These are phyloP conservation scores for Drosophila neocordata DNA, from an alignment of 1,140 invertebrate genomes.

Conservation along the genomic window DNA sequence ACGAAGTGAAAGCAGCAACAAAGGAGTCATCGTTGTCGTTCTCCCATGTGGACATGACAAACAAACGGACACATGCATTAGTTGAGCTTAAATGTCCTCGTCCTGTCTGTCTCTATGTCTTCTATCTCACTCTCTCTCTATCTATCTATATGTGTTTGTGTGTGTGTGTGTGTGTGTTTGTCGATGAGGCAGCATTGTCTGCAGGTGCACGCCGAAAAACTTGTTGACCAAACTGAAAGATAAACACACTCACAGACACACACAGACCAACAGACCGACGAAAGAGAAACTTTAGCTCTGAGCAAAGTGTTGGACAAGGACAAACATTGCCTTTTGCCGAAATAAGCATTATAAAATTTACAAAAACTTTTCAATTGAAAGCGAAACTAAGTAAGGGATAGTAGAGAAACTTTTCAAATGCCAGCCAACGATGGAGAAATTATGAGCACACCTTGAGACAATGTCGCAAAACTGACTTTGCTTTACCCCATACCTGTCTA, in stretches of 20 bases:
- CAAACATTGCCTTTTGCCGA: constrained; percentile 58
- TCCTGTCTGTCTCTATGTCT: constrained; percentile 23
- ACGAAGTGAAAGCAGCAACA: constrained; percentile 20
- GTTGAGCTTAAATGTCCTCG: constrained; percentile 70
- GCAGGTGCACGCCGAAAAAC: constrained; percentile 70
- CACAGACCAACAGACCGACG: constrained; percentile 26
- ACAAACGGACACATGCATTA: constrained; percentile 77
- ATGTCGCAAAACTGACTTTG: constrained; percentile 7
- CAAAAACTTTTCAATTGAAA: constrained; percentile 68
- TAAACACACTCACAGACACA: constrained; percentile 54
- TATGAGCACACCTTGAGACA: constrained; percentile 38
- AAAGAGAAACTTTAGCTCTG: constrained; percentile 45
- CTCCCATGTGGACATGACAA: constrained; percentile 69
- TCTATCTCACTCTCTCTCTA: background rate
- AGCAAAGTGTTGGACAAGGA: constrained; percentile 63
- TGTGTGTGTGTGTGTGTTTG: constrained; percentile 20
- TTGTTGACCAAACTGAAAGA: constrained; percentile 79
- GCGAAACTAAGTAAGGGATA: constrained; percentile 38
- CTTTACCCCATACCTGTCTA: background rate
- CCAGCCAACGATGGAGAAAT: constrained; percentile 16
- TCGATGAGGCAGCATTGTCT: constrained; percentile 36
- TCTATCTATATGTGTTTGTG: background rate
- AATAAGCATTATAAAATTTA: constrained; percentile 79
- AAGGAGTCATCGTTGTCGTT: constrained; percentile 30
- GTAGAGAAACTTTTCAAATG: constrained; percentile 34